Evolutionary conservation across 2,797 vertebrate genomes (phyloP).

Genomic region (Intellagama lesueurii): DNA sequence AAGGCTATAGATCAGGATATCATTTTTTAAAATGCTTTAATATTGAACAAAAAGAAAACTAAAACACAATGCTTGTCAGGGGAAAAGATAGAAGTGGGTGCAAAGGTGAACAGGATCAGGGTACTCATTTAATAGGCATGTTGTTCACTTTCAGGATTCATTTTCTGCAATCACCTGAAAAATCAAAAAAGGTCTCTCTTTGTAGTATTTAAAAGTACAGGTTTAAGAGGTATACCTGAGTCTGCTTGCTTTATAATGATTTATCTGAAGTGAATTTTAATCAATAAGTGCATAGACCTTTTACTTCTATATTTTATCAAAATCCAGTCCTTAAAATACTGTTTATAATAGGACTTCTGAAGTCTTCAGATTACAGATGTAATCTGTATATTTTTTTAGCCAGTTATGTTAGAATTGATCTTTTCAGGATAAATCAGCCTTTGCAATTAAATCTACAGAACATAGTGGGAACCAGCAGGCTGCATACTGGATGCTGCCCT

Average conservation of each 20-base stretch:
- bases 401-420: background rate
- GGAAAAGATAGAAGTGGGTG: background rate
- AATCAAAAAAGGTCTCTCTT: background rate
- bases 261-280: background rate
- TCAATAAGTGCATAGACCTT: background rate
- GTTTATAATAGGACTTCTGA: background rate
- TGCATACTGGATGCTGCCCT: no score
- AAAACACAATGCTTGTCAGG: background rate
- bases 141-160: background rate
- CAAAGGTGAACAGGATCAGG: background rate
- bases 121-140: background rate
- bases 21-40: background rate
- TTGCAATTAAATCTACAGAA: background rate
- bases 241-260: background rate
- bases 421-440: background rate
- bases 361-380: background rate
- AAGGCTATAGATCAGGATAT: background rate
- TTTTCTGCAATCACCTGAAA: background rate
- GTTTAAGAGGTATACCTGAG: background rate
- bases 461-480: background rate
- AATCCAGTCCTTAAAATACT: background rate
- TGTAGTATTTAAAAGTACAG: background rate
- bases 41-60: background rate
- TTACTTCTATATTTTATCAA: background rate
- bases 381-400: background rate